Base-by-base conservation (phyloP, 2,113 vertebrate species). In the Brachirus orientalis region DNA sequence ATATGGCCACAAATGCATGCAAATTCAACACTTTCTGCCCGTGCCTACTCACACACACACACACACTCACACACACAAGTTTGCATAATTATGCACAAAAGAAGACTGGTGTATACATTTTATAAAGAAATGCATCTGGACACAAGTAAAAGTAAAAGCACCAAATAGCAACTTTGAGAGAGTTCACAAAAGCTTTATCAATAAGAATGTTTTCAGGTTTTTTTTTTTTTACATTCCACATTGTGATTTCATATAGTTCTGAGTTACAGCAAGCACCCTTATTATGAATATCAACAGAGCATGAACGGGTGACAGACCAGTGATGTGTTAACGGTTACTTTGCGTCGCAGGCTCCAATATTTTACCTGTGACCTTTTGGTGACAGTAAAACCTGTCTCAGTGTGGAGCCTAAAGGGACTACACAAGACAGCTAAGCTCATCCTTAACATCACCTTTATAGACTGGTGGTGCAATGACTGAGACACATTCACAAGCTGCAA, bases 321-420 rank as follows among this genome's bases (percentile, higher is more conserved):
- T 40, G 48, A 46, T 1, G 20, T 65, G 64, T 69, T 64, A 72
- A 69, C 69, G 48, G 69, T 61, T 50, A 56, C 54, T 41, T 33
- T 55, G 54, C 63, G 52, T 58, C 1, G 9, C 40, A 43, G 28
- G n/a, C 54, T 69, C 48, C 48, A 61, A 37, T 77, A 17, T 65
- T 65, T 70, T 66, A 41, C 45, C 52, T 47, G 48, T 61, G 69
- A 64, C 69, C 69, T 77, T 77, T 73, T 1, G 19, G 35, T 56
- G 69, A 69, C 58, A 68, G 54, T 45, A 17, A 54, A 72, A 14
- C 38, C 41, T 16, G 52, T 51, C 66, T 36, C 7, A n/a, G 10
- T 22, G 20, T 17, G 12, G 41, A 47, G 50, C 50, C 40, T 43
- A 13, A 43, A 43, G 12, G 40, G 40, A 14, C 40, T 10, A 10